Evolutionary conservation across 2,113 vertebrate species (phyloP).

Genomic region (Protobothrops mucrosquamatus): DNA sequence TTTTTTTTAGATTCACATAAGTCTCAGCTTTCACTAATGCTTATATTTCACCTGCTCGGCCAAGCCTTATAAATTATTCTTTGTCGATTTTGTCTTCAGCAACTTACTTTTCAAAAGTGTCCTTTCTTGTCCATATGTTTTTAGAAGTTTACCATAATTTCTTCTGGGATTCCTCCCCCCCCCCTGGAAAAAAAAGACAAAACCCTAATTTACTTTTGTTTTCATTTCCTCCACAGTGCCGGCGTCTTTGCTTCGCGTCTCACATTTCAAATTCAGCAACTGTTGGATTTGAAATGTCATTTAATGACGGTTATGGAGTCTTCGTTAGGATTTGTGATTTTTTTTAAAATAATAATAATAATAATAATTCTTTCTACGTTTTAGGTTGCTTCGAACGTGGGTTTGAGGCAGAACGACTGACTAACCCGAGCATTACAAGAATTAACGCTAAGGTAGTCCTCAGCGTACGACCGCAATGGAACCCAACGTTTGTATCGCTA

Average conservation of each 20-base stretch:
- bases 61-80: neutral
- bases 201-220: neutral
- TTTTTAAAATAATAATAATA: neutral
- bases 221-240: neutral
- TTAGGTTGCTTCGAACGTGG: neutral
- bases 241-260: neutral
- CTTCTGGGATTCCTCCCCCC: neutral
- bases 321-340: neutral
- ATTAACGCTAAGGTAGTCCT: neutral
- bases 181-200: neutral
- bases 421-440: neutral
- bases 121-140: neutral
- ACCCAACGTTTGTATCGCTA: neutral
- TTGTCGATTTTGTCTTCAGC: conserved; percentile 5
- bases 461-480: neutral
- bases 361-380: neutral
- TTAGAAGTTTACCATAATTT: neutral
- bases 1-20: conserved; percentile 29
- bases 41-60: conserved; percentile 38
- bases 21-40: conserved; percentile 33
- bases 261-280: neutral
- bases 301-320: neutral
- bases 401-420: neutral
- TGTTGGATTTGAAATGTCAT: neutral
- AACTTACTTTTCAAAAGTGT: neutral